Evolutionary conservation across 1,140 invertebrate genomes (phyloP).

Genomic region (Mycetomoellerius zeteki): DNA sequence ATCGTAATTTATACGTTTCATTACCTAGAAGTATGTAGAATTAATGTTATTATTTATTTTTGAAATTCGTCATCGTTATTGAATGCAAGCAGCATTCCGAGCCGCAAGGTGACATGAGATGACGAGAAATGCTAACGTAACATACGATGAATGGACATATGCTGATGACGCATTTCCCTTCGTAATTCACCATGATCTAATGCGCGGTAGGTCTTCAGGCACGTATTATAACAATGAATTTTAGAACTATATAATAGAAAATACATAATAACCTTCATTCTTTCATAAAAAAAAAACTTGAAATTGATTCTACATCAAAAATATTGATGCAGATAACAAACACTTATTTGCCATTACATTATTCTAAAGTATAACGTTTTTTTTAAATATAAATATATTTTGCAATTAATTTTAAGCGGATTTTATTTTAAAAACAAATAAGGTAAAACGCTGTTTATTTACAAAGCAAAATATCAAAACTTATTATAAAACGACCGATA

Average conservation of each 20-base stretch:
- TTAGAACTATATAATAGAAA: not conserved
- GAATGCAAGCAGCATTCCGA: slow-evolving; percentile 44
- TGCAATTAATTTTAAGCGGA: too few species aligned
- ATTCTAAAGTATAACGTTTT: not conserved
- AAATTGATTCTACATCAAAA: not conserved
- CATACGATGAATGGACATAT: slow-evolving; percentile 42
- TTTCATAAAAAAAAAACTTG: not conserved
- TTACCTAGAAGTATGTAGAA: not conserved
- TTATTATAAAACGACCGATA: too few species aligned
- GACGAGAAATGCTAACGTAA: slow-evolving; percentile 52
- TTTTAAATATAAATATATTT: not conserved
- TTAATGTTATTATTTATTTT: slow-evolving; percentile 32
- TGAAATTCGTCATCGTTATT: slow-evolving; percentile 15
- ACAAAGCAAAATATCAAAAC: too few species aligned
- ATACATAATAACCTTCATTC: not conserved
- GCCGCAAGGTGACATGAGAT: slow-evolving; percentile 53
- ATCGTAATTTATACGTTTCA: not conserved
- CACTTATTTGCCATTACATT: not conserved
- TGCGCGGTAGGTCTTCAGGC: not conserved
- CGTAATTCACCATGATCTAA: slow-evolving; percentile 45
- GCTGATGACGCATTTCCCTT: slow-evolving; percentile 62
- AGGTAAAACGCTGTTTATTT: too few species aligned
- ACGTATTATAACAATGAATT: not conserved
- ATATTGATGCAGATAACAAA: not conserved
- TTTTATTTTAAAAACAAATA: too few species aligned